Base-by-base conservation (phyloP, 2,888 invertebrate genomes). In the Conomelus anceps region DNA sequence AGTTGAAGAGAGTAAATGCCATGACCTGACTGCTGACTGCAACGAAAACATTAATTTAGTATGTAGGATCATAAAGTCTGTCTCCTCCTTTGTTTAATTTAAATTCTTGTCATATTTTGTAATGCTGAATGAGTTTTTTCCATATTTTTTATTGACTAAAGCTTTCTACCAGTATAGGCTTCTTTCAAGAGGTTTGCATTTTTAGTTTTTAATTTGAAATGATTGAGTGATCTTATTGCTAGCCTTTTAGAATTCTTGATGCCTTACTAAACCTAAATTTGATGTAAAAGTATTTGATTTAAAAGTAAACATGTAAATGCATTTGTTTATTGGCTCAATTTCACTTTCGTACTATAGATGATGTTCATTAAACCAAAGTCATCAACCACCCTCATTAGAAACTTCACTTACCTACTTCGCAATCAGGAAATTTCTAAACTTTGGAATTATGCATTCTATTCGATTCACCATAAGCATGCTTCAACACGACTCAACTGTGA, bases 401-500 rank as follows among this genome's bases (percentile, higher is more conserved):
- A 63, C n/a, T 63, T 63, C 63, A 6, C 63, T 63, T 20, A 63
- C n/a, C 63, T 63, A 63, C 63, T 63, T 4, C 63, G 63, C 63
- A 63, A n/a, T n/a, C 63, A 9, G 3, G 63, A 63, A 63, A 63
- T n/a, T 63, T 63, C n/a, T n/a, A 63, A 63, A 63, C 63, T 63
- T 63, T n/a, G 63, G n/a, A 63, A 63, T 7, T 63, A 63, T 63
- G 63, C 63, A 63, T 63, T 63, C n/a, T 63, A 63, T 13, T 63
- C 63, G 1, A 63, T 63, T 7, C 63, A 63, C n/a, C 63, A 63
- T 63, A 63, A 20, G n/a, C 63, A 63, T 63, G 63, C n/a, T 63
- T n/a, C 63, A 63, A 63, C 63, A 63, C 63, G 63, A n/a, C 63
- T 63, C 13, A 63, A 63, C 24, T 97, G 97, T 92, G 97, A 97